phyloP scores from a whole-genome alignment of 2,888 invertebrate species.

The Steinernema hermaphroditum region DNA sequence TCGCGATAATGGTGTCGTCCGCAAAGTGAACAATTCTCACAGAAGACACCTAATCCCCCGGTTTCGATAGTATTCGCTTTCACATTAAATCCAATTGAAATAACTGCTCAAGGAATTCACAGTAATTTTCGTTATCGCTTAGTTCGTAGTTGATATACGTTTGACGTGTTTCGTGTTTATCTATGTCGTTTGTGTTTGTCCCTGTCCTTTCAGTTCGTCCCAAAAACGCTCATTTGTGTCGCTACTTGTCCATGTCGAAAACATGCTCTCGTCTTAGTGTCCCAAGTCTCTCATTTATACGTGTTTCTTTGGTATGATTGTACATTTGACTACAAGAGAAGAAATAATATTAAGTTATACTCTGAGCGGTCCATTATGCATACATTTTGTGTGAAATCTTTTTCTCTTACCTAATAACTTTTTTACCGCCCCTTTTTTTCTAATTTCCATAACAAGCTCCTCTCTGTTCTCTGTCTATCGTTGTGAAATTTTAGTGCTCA shows the following conservation, averaged over 20 bases:
- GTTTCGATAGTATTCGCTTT: background rate
- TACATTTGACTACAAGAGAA: conserved; percentile 24
- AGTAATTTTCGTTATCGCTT: background rate
- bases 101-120: conserved; percentile 8
- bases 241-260: background rate
- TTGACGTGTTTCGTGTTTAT: background rate
- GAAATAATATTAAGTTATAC: conserved; percentile 23
- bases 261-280: background rate
- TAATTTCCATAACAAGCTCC: conserved; percentile 19
- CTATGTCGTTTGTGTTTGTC: background rate
- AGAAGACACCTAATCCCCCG: background rate
- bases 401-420: conserved; percentile 1
- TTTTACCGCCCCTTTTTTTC: conserved; percentile 32
- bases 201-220: background rate
- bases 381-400: background rate
- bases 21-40: background rate
- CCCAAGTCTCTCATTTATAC: conserved; percentile 11
- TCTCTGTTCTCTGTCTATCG: conserved; percentile 1
- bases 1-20: background rate
- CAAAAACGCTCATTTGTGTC: conserved; percentile 17
- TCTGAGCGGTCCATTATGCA: background rate
- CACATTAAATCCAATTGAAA: background rate
- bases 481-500: conserved; percentile 72
- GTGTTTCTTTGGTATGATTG: conserved; percentile 21
- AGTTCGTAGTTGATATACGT: background rate